Conservation (phyloP, 2,113 vertebrate species). For the Gasterosteus aculeatus region DNA sequence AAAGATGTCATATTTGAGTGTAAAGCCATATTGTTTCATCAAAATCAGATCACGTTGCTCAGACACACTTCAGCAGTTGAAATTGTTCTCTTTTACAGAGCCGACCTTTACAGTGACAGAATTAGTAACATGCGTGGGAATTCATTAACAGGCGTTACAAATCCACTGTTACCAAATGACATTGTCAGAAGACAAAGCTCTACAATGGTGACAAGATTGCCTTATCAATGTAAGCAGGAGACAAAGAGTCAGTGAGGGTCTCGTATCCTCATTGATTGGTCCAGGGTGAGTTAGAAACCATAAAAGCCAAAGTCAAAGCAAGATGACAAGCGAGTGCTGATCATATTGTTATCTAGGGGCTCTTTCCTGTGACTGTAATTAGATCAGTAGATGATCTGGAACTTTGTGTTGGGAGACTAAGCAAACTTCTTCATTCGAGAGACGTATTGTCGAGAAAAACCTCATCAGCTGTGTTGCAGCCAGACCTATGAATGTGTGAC, state of each 20-base stretch:
- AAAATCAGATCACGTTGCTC: background rate
- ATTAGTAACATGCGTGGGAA: background rate
- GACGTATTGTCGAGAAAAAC: background rate
- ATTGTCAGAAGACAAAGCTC: background rate
- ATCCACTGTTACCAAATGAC: background rate
- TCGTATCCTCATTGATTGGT: conserved; percentile 48
- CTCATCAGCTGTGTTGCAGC: background rate
- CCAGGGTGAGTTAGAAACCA: conserved; percentile 41
- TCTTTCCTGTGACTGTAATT: conserved; percentile 74
- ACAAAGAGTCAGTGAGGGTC: conserved; percentile 38
- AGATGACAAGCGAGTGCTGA: conserved; percentile 76
- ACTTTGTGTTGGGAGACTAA: conserved; percentile 74
- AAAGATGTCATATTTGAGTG: background rate
- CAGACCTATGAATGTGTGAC: background rate
- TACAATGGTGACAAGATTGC: conserved; percentile 7
- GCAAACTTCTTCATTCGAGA: conserved; percentile 37
- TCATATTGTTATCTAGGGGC: conserved; percentile 73
- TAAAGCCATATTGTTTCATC: background rate
- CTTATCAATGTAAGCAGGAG: conserved; percentile 21
- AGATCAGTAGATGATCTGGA: conserved; percentile 71
- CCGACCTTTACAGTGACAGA: background rate
- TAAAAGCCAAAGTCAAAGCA: conserved; percentile 59
- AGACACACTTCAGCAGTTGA: background rate
- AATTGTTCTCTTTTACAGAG: background rate
- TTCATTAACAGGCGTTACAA: background rate